A percentile compares a stretch with the other conserved stretches of the same genome.
These are phyloP conservation scores for Andrena hattorfiana DNA, from an alignment of 2,888 invertebrate genomes.

Conservation along the genomic window DNA sequence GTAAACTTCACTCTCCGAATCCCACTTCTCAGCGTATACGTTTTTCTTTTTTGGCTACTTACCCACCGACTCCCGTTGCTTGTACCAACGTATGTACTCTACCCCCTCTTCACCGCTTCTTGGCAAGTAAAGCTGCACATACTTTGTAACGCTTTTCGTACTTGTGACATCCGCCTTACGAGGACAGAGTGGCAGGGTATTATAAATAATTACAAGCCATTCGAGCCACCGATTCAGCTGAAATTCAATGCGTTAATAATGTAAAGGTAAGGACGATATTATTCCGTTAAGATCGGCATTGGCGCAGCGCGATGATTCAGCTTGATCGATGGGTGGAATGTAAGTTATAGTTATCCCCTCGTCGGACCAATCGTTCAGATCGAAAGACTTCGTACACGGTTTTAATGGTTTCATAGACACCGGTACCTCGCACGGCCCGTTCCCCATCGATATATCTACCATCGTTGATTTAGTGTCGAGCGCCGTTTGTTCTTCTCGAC, in stretches of 20 bases:
- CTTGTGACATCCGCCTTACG: background rate
- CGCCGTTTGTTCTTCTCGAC: background rate
- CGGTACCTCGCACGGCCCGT: background rate
- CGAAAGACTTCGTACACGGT: background rate
- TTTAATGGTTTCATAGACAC: background rate
- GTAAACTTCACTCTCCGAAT: constrained; percentile 26
- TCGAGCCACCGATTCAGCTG: no score
- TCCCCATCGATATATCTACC: background rate
- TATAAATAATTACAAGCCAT: background rate
- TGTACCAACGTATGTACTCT: background rate
- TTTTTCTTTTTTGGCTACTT: background rate
- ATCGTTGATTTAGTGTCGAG: background rate
- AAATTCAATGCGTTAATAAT: no score
- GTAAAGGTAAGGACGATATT: no score
- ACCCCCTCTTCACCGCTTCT: background rate
- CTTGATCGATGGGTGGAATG: background rate
- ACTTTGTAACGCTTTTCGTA: constrained; percentile 27
- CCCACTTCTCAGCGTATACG: background rate
- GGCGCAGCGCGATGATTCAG: background rate
- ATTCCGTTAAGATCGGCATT: background rate
- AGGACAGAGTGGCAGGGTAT: background rate
- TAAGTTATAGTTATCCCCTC: background rate
- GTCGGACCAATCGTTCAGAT: background rate
- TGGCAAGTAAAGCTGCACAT: constrained; percentile 11
- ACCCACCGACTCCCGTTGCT: background rate